Percentiles rank a stretch among this genome's conserved stretches.
phyloP scores from a whole-genome alignment of 2,797 vertebrate species.

The Characodon lateralis region DNA sequence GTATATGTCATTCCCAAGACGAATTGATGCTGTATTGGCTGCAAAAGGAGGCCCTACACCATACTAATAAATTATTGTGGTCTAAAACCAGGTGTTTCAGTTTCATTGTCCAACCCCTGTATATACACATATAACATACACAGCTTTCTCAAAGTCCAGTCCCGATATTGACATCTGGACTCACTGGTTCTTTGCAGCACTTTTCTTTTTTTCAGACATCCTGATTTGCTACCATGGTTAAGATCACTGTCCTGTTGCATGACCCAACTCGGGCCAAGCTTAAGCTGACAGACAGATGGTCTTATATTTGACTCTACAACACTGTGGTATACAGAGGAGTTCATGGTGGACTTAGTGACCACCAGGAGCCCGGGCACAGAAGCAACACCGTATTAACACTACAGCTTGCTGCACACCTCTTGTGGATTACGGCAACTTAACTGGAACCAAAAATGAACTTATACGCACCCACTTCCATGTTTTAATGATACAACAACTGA shows the following conservation, averaged over 20 bases:
- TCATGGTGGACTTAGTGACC: neutral
- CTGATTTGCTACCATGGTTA: neutral
- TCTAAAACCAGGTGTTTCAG: too few species aligned
- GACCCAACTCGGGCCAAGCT: neutral
- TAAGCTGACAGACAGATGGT: neutral
- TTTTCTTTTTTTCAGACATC: neutral
- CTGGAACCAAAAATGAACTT: neutral
- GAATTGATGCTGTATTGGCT: too few species aligned
- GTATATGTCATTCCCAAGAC: too few species aligned
- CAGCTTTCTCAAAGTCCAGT: neutral
- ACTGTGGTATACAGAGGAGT: neutral
- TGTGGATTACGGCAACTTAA: neutral
- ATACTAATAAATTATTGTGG: too few species aligned
- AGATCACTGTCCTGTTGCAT: neutral
- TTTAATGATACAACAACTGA: too few species aligned
- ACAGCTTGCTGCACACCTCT: too few species aligned
- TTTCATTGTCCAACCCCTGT: too few species aligned
- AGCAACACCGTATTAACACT: neutral
- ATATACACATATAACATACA: too few species aligned
- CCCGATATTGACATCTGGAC: neutral
- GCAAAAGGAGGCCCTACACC: too few species aligned
- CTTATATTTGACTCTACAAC: neutral
- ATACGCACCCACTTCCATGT: accelerated
- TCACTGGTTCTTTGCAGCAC: neutral
- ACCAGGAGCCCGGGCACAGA: neutral